Conservation (phyloP, 1,140 invertebrate genomes). For the Elymnias hypermnestra region DNA sequence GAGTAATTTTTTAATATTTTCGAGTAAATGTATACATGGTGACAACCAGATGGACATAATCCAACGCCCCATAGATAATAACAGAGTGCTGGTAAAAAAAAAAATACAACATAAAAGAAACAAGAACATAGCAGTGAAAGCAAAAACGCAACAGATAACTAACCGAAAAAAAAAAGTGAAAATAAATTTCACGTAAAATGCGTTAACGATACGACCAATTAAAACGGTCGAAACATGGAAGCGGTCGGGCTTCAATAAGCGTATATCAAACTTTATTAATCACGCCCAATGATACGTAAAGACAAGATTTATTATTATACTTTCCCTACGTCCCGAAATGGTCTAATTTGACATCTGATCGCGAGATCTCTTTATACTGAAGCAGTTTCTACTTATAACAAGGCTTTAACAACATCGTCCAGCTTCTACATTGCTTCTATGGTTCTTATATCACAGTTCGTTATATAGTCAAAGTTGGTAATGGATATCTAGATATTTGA, state of each 20-base stretch:
- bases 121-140: constrained; percentile 24
- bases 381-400: too few relatives aligned
- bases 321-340: constrained; percentile 50
- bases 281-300: constrained; percentile 40
- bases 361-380: constrained; percentile 14
- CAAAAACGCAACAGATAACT: constrained; percentile 23
- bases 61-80: neutral
- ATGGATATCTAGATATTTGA: constrained; percentile 9
- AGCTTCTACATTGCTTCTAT: too few relatives aligned
- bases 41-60: too few relatives aligned
- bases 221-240: constrained; percentile 33
- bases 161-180: constrained; percentile 38
- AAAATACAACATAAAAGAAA: constrained; percentile 7
- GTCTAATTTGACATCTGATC: constrained; percentile 50
- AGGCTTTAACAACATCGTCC: too few relatives aligned
- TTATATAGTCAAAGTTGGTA: constrained; percentile 9
- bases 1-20: too few relatives aligned
- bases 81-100: neutral
- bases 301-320: constrained; percentile 47
- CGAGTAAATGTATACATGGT: too few relatives aligned
- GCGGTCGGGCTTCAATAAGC: constrained; percentile 28
- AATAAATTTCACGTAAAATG: constrained; percentile 34
- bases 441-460: too few relatives aligned
- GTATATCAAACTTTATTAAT: constrained; percentile 51
- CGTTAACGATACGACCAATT: constrained; percentile 38